A percentile compares a stretch with the other conserved stretches of the same genome.
phyloP scores from a whole-genome alignment of 2,797 vertebrate species.

The Thalassophryne amazonica region DNA sequence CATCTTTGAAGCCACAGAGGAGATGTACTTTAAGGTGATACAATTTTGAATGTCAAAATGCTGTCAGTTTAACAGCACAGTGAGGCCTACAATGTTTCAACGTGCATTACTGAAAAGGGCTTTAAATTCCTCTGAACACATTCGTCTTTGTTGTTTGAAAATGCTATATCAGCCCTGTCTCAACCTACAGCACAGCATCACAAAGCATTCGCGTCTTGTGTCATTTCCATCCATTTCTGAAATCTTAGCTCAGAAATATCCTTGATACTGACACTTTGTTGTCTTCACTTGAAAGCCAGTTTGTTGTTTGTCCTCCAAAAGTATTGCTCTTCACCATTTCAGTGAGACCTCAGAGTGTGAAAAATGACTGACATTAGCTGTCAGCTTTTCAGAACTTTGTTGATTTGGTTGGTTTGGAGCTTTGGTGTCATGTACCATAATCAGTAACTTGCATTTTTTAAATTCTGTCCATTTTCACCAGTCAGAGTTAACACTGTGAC shows the following conservation, averaged over 20 bases:
- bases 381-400: neutral
- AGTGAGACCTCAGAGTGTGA: neutral
- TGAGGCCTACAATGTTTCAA: no score
- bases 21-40: no score
- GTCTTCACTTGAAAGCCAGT: neutral
- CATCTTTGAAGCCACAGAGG: no score
- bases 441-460: no score
- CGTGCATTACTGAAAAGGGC: no score
- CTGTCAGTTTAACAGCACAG: no score
- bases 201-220: slow-evolving; percentile 42
- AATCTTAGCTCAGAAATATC: slow-evolving; percentile 28
- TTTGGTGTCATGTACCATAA: neutral
- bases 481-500: no score
- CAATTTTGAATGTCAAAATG: no score
- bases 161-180: slow-evolving; percentile 7
- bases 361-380: neutral
- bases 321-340: neutral
- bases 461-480: no score
- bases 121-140: slow-evolving; percentile 24
- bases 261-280: slow-evolving; percentile 22
- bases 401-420: neutral
- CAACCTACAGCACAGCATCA: slow-evolving; percentile 22
- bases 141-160: slow-evolving; percentile 25
- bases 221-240: slow-evolving; percentile 35
- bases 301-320: slow-evolving; percentile 11